phyloP scores from a whole-genome alignment of 1,140 invertebrate species.

The Argopecten irradians region DNA sequence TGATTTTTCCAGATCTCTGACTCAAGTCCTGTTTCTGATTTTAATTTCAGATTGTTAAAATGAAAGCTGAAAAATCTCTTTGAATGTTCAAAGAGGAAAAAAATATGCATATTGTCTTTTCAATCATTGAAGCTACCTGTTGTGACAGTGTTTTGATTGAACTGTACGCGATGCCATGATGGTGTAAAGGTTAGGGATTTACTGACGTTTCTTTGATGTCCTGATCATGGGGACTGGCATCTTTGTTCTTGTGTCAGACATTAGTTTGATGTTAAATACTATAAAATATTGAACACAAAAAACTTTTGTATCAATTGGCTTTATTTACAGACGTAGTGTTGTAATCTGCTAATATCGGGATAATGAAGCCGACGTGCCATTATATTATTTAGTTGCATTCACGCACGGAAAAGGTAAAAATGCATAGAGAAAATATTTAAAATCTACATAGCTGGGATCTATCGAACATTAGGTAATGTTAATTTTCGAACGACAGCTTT shows the following conservation, averaged over 20 bases:
- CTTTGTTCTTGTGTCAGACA: background rate
- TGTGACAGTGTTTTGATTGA: background rate
- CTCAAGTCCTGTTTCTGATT: background rate
- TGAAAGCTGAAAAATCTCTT: background rate
- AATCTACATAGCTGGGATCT: background rate
- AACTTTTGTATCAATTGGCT: background rate
- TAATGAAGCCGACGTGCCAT: background rate
- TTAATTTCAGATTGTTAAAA: slow-evolving; percentile 18
- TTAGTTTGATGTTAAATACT: slow-evolving; percentile 1
- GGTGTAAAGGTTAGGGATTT: background rate
- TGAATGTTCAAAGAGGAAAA: slow-evolving; percentile 2
- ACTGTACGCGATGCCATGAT: background rate
- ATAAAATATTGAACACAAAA: background rate
- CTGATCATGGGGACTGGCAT: background rate
- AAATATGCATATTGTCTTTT: slow-evolving; percentile 4
- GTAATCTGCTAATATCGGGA: background rate
- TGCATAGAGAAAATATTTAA: background rate
- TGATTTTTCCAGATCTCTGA: background rate
- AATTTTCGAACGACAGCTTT: background rate
- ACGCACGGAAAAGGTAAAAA: background rate
- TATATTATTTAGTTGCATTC: background rate
- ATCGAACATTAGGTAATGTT: background rate
- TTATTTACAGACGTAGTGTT: background rate
- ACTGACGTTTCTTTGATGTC: background rate
- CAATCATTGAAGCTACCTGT: background rate